Evolutionary conservation across 2,113 vertebrate species (phyloP).

Genomic region (Ophiodon elongatus): DNA sequence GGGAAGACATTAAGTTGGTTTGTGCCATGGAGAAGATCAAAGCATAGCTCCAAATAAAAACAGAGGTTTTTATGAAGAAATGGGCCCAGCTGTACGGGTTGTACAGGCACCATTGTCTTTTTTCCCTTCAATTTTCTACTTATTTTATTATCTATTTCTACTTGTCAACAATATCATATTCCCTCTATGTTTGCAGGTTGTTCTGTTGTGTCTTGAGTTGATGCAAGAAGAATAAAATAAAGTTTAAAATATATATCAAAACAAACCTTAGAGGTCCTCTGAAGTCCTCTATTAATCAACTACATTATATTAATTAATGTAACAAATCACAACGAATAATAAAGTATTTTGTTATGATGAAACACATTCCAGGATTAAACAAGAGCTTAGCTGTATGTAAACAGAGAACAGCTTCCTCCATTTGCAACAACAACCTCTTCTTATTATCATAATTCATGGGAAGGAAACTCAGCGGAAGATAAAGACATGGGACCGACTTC

Average conservation of each 20-base stretch:
- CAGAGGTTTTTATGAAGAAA: not conserved
- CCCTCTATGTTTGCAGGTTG: not conserved
- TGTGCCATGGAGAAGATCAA: not conserved
- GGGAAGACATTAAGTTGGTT: not conserved
- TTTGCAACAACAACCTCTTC: slow-evolving; percentile 50
- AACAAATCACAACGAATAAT: not conserved
- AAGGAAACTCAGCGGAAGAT: slow-evolving; percentile 50
- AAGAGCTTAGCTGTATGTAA: slow-evolving; percentile 19
- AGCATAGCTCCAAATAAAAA: not conserved
- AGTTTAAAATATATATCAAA: not conserved
- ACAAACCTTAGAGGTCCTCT: not conserved
- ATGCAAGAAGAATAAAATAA: not conserved
- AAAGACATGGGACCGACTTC: slow-evolving; percentile 15
- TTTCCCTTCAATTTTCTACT: not conserved
- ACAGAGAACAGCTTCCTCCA: slow-evolving; percentile 34
- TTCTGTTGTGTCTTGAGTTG: not conserved
- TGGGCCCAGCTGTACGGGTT: not conserved
- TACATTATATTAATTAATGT: not conserved
- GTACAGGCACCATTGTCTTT: not conserved
- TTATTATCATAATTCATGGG: slow-evolving; percentile 68
- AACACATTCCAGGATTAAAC: slow-evolving; percentile 40
- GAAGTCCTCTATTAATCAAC: not conserved
- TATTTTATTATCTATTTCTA: not conserved
- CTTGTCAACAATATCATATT: not conserved
- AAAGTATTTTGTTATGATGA: not conserved